phyloP scores from a whole-genome alignment of 2,113 vertebrate species.

The Emydura subglobosa region DNA sequence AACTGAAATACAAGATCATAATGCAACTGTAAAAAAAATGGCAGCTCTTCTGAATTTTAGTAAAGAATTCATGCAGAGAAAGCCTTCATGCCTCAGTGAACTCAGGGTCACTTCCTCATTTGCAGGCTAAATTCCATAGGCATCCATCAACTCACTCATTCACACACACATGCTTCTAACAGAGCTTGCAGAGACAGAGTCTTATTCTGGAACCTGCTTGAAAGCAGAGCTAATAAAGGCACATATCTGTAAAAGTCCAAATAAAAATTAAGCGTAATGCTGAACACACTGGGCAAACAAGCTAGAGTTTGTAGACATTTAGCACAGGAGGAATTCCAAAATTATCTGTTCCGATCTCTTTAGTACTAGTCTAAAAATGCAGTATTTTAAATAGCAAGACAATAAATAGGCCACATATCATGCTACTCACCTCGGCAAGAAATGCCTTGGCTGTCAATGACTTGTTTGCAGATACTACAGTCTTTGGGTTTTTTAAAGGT shows the following conservation, averaged over 20 bases:
- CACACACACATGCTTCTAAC: not conserved
- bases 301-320: fast-evolving
- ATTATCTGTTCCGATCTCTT: constrained; percentile 15
- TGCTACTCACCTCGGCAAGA: constrained; percentile 73
- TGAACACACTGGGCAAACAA: not conserved
- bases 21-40: not conserved
- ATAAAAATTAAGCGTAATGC: not conserved
- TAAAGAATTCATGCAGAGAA: not conserved
- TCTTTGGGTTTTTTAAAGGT: constrained; percentile 70
- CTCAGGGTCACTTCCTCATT: not conserved
- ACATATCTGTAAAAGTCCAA: not conserved
- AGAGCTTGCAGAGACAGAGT: not conserved
- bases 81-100: not conserved
- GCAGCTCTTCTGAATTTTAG: not conserved
- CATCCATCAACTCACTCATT: not conserved
- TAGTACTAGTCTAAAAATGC: not conserved
- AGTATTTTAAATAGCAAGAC: not conserved
- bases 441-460: constrained; percentile 66
- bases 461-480: constrained; percentile 74
- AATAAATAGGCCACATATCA: not conserved
- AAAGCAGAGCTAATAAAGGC: not conserved
- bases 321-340: constrained; percentile 12
- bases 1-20: not conserved
- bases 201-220: not conserved
- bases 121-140: constrained; percentile 6